A percentile compares a stretch with the other conserved stretches of the same genome.
Evolutionary conservation across 2,797 vertebrate species (phyloP).

Genomic region (Sebastes cheni): DNA sequence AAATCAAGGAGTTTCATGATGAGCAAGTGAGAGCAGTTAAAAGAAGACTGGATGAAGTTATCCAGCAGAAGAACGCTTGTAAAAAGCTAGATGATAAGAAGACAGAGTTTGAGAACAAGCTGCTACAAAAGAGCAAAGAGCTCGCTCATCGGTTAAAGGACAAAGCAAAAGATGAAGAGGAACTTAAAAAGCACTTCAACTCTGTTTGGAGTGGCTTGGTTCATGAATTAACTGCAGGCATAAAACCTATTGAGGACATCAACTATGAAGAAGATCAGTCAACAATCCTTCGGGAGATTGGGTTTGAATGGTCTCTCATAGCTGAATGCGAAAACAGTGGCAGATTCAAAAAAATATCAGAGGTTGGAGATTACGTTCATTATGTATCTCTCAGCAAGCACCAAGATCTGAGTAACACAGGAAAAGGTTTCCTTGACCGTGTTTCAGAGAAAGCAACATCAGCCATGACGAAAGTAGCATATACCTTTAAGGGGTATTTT

Average conservation of each 20-base stretch:
- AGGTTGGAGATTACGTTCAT: neutral
- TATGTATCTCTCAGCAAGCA: neutral
- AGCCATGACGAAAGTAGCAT: fast-evolving
- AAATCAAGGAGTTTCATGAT: constrained; percentile 33
- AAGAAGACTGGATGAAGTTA: constrained; percentile 44
- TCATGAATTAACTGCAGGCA: neutral
- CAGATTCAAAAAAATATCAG: neutral
- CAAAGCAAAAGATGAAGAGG: neutral
- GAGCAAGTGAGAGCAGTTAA: neutral
- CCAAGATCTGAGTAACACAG: too few relatives aligned
- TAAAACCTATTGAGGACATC: constrained; percentile 1
- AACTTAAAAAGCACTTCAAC: neutral
- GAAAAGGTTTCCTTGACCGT: neutral
- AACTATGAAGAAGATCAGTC: neutral
- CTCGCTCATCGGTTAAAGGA: constrained; percentile 20
- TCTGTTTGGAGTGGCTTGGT: constrained; percentile 7
- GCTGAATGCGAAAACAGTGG: neutral
- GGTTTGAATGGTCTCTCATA: neutral
- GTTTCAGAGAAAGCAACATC: too few relatives aligned
- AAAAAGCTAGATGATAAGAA: constrained; percentile 30
- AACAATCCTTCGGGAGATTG: fast-evolving
- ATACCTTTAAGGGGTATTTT: neutral
- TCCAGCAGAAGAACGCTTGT: constrained; percentile 31
- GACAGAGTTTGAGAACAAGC: neutral
- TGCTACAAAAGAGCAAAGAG: constrained; percentile 36